Conservation (phyloP, 2,797 vertebrate species). For the Hylomyscus alleni region DNA sequence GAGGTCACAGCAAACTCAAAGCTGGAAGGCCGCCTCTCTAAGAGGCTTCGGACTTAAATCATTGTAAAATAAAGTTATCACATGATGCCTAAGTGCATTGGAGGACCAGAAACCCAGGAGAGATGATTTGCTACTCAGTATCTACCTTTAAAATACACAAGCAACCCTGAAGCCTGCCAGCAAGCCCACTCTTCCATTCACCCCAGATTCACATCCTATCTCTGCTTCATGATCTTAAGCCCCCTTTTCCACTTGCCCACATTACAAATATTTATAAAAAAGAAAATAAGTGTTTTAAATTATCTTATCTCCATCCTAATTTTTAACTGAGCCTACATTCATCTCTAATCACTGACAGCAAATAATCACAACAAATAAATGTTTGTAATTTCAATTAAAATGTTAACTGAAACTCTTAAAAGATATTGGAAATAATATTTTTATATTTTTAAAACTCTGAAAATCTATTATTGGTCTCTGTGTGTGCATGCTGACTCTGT, state of each 20-base stretch:
- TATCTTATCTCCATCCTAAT: constrained; percentile 22
- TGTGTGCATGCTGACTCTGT: background rate
- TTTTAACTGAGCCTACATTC: background rate
- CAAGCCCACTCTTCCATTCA: background rate
- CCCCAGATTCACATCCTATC: background rate
- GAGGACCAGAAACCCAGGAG: background rate
- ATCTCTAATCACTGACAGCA: background rate
- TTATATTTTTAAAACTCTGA: background rate
- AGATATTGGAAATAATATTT: background rate
- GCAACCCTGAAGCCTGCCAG: background rate
- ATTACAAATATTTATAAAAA: background rate
- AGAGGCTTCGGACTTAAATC: background rate
- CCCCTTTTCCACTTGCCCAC: background rate
- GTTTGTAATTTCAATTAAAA: constrained; percentile 41
- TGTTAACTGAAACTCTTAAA: constrained; percentile 3
- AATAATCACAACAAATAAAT: background rate
- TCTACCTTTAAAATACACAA: background rate
- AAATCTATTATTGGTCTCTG: no score
- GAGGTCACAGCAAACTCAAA: background rate
- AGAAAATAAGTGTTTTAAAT: constrained; percentile 16
- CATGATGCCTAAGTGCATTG: background rate
- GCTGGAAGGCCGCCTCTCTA: no score
- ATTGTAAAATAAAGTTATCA: constrained; percentile 50
- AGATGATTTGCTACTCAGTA: background rate
- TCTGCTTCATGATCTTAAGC: background rate